Evolutionary conservation across 2,797 vertebrate genomes (phyloP), one percentile per base, ranked within the genome.

Genomic region (Parauchenoglanis ngamensis): DNA sequence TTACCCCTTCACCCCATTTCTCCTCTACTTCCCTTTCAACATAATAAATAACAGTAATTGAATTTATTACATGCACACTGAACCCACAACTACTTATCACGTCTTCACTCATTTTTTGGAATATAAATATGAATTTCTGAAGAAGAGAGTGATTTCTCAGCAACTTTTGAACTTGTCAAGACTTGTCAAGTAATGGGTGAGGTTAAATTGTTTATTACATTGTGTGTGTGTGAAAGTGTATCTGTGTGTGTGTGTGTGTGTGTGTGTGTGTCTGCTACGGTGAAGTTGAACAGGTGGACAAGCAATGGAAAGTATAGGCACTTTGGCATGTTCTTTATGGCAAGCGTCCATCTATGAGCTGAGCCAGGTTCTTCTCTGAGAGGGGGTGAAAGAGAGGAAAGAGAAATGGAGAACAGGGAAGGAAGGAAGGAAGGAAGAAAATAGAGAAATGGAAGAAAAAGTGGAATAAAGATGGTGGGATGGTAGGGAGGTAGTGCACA

Each of bases 261-360:
- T 68, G 23, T 73, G 82, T 87, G 72, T 91, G 80, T 79, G 78
- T 15, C 15, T 61, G 73, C 54, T 84, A 57, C 28, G 54, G 87
- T 87, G 77, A 90, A 89, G 86, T 76, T 91, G 93, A 96, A 95
- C 95, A 95, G 95, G 96, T 96, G 95, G 93, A 93, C 91, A 89
- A 93, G 93, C 92, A 93, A 91, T 92, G 93, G 92, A 92, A 89
- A 91, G 92, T 52, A 31, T 88, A 89, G 91, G 91, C 91, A 94
- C 93, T 88, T 61, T 88, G 93, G 90, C 85, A 84, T 91, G 56
- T 86, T 88, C 89, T 91, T 91, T 46, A 84, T 25, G 87, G 91
- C 90, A 87, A 52, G 90, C 90, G 85, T 78, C 85, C 90, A 90
- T 68, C 88, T 89, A 91, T 90, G 90, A 92, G 92, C 88, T 10